phyloP scores from a whole-genome alignment of 2,888 invertebrate species.

The Keiferia lycopersicella region DNA sequence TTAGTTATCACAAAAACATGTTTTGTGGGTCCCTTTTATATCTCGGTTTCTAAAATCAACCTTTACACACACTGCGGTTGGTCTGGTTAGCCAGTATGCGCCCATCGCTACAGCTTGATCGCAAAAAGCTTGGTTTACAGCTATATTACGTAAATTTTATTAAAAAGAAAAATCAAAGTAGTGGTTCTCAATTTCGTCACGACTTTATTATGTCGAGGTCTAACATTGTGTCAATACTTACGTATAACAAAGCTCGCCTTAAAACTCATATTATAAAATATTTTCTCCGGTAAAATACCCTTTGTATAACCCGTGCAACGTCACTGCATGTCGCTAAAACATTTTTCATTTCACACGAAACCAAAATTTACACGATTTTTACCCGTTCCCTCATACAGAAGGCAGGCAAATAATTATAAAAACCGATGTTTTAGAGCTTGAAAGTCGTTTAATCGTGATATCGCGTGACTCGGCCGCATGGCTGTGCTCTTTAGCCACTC shows the following conservation, averaged over 20 bases:
- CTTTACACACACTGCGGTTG: no score
- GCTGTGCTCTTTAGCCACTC: slow-evolving; percentile 56
- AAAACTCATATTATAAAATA: slow-evolving; percentile 59
- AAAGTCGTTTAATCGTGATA: slow-evolving; percentile 62
- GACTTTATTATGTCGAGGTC: no score
- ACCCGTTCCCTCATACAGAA: slow-evolving; percentile 32
- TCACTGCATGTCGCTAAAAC: slow-evolving; percentile 21
- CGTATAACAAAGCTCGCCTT: background rate
- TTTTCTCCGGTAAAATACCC: slow-evolving; percentile 49
- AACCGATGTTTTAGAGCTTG: slow-evolving; percentile 58
- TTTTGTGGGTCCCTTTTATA: no score
- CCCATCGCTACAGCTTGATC: no score
- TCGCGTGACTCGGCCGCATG: slow-evolving; percentile 63
- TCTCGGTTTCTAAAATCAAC: no score
- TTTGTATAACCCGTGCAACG: slow-evolving; percentile 5
- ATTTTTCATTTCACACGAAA: slow-evolving; percentile 27
- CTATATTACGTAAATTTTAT: no score
- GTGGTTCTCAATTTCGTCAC: no score
- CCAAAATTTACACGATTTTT: slow-evolving; percentile 22
- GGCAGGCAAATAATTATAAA: slow-evolving; percentile 62
- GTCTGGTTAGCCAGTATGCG: no score
- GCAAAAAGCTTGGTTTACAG: no score
- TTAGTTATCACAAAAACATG: no score
- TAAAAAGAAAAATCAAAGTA: no score
- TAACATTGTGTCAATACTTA: no score